Conservation (phyloP, 1,140 invertebrate species). For the Neodiprion lecontei region DNA sequence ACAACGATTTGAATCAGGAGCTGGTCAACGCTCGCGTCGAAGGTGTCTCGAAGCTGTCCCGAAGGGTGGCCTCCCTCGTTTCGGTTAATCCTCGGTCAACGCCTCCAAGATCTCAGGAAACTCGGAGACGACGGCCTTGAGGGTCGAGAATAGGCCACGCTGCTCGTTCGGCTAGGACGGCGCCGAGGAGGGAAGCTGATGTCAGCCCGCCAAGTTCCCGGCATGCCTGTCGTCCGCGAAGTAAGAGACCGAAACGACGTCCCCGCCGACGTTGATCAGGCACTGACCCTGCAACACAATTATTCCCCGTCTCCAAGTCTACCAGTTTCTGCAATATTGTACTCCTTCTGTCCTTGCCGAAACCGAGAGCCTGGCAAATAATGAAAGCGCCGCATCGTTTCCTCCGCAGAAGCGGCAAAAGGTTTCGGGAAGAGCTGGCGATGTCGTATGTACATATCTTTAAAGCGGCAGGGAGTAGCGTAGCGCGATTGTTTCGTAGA, state of each 20-base stretch:
- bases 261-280: constrained; percentile 93
- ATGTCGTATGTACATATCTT: too few species aligned
- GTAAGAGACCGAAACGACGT: constrained; percentile 81
- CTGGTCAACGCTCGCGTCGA: too few species aligned
- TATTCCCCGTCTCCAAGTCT: not conserved
- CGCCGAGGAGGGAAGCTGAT: constrained; percentile 55
- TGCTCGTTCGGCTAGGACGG: constrained; percentile 43
- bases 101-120: not conserved
- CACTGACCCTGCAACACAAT: constrained; percentile 79
- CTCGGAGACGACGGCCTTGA: not conserved
- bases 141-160: not conserved
- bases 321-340: too few species aligned
- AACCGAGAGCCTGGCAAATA: too few species aligned
- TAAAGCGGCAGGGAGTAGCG: too few species aligned
- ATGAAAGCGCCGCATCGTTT: too few species aligned
- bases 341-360: too few species aligned
- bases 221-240: constrained; percentile 54
- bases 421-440: too few species aligned
- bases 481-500: too few species aligned
- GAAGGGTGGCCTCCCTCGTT: not conserved
- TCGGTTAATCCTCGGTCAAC: not conserved
- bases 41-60: not conserved
- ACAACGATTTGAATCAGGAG: too few species aligned
- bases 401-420: too few species aligned
- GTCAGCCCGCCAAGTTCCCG: constrained; percentile 53